Evolutionary conservation across 2,888 invertebrate genomes (phyloP).

Genomic region (Thysanoteuthis rhombus): DNA sequence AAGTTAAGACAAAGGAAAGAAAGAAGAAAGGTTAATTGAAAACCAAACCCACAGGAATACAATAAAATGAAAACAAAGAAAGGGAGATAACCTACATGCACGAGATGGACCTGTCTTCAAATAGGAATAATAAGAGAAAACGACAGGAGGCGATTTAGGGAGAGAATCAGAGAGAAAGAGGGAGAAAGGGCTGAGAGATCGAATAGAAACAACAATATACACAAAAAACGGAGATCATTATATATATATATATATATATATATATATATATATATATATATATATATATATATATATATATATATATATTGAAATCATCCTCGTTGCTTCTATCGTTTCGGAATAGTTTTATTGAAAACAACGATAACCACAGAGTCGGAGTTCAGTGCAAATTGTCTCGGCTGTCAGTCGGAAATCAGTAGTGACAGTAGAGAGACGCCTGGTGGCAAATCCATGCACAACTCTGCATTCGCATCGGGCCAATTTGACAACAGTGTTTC

Average conservation of each 20-base stretch:
- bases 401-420: not conserved
- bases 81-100: no score
- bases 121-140: no score
- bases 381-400: not conserved
- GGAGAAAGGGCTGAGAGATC: no score
- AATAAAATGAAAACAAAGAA: no score
- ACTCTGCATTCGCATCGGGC: not conserved
- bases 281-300: not conserved
- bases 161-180: no score
- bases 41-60: no score
- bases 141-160: no score
- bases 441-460: not conserved
- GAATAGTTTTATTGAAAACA: not conserved
- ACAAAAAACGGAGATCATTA: no score
- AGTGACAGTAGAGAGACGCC: not conserved
- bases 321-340: not conserved
- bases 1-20: no score
- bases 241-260: not conserved
- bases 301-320: not conserved
- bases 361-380: not conserved
- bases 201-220: no score
- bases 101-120: no score
- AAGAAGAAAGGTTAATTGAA: no score
- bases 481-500: not conserved
- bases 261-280: not conserved